These are phyloP conservation scores for Suillia variegata DNA, from an alignment of 2,888 invertebrate species.

Conservation along the genomic window DNA sequence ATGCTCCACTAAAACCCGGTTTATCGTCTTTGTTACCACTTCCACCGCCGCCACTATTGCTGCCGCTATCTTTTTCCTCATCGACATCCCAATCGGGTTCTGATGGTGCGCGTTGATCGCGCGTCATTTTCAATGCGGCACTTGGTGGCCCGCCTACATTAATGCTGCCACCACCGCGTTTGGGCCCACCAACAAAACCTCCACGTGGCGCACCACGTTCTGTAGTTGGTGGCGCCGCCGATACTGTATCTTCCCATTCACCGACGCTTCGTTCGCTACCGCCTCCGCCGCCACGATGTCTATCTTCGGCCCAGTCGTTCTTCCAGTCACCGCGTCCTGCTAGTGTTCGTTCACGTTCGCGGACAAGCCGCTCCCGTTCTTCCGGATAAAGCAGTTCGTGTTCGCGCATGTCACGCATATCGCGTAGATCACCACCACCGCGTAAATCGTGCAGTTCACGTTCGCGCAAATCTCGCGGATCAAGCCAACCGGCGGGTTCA, in stretches of 20 bases:
- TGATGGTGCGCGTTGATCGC: conserved; percentile 47
- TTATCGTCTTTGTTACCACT: conserved; percentile 26
- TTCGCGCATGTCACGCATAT: conserved; percentile 33
- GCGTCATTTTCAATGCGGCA: too few species aligned
- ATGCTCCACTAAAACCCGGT: conserved; percentile 25
- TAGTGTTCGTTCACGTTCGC: conserved; percentile 42
- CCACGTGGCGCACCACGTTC: conserved; percentile 28
- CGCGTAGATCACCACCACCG: conserved; percentile 33
- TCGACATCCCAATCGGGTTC: conserved; percentile 59
- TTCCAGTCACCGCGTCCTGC: conserved; percentile 48
- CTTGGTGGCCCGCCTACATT: conserved; percentile 25
- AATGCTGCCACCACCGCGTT: conserved; percentile 35
- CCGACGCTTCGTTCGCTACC: conserved; percentile 28
- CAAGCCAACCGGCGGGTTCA: conserved; percentile 38
- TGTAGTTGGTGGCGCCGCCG: too few species aligned
- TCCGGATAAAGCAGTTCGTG: conserved; percentile 42
- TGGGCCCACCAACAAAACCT: conserved; percentile 52
- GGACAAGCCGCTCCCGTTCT: conserved; percentile 46
- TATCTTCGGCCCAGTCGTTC: conserved; percentile 41
- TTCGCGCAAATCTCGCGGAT: conserved; percentile 44
- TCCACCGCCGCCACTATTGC: conserved; percentile 15
- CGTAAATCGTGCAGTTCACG: conserved; percentile 32
- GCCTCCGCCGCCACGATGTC: conserved; percentile 52
- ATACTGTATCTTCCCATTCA: conserved; percentile 27
- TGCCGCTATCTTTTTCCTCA: conserved; percentile 39